Evolutionary conservation across 1,140 invertebrate genomes (phyloP).

Genomic region (Contarinia nasturtii): DNA sequence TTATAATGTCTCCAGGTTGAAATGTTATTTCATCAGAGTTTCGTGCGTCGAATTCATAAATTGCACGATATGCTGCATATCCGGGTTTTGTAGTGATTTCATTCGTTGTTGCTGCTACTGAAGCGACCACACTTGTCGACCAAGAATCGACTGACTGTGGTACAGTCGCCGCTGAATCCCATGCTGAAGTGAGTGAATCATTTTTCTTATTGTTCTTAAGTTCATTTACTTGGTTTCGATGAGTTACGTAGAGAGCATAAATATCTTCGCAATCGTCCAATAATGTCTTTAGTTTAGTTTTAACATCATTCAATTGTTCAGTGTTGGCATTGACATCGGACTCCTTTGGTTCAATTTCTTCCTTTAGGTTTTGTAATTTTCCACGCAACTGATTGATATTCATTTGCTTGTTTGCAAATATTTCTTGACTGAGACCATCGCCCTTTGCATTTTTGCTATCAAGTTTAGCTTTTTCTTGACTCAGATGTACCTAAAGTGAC

Average conservation of each 20-base stretch:
- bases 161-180: constrained; percentile 28
- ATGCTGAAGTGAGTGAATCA: constrained; percentile 19
- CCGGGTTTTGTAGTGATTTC: constrained; percentile 22
- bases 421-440: constrained; percentile 12
- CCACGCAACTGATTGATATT: constrained; percentile 70
- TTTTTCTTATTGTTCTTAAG: constrained; percentile 29
- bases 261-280: constrained; percentile 35
- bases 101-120: constrained; percentile 9
- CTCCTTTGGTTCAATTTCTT: constrained; percentile 53
- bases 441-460: constrained; percentile 42
- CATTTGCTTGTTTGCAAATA: constrained; percentile 34
- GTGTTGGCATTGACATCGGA: constrained; percentile 71
- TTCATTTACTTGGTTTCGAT: constrained; percentile 31
- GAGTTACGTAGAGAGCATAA: constrained; percentile 34
- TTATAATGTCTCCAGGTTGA: constrained; percentile 83
- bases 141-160: constrained; percentile 25
- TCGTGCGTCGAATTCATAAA: constrained; percentile 86
- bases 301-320: constrained; percentile 48
- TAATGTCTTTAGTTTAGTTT: constrained; percentile 26
- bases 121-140: constrained; percentile 9
- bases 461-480: constrained; percentile 65
- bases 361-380: constrained; percentile 42
- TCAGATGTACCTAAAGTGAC: constrained; percentile 49
- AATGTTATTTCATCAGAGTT: constrained; percentile 89
- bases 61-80: constrained; percentile 61